Base-by-base conservation (phyloP, 2,113 vertebrate genomes). In the Tapirus terrestris region DNA sequence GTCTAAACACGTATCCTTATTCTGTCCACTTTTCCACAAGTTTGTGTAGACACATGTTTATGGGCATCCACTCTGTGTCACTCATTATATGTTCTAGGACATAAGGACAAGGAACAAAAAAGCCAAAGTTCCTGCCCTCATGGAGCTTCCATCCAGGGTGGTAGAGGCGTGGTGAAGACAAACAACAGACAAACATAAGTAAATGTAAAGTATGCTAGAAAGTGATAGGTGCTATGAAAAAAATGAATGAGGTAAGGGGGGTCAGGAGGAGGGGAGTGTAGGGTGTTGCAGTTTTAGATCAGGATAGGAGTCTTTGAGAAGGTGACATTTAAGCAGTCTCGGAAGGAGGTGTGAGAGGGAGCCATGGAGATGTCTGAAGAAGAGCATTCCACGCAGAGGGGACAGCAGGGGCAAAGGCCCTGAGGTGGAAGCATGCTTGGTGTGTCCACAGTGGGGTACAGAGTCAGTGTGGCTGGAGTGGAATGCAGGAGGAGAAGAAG, bases 391-490 rank as follows among this genome's bases (percentile, higher is more conserved):
- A 76, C 58, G 23, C 16, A 43, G 51, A 82, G 39, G 51, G 43
- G 77, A 51, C n/a, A 31, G 72, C n/a, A 61, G 68, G 45, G 33
- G 9, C 25, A 51, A 63, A 21, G 16, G 13, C 6, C 4, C 45
- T 36, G 39, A 75, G 33, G 43, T 61, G 29, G 53, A 65, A 23
- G 56, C 6, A 21, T 20, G 43, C 27, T 83, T 31, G 21, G 6
- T 36, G 5, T 72, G 27, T 16, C 29, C 61, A 21, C 1, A 1
- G 11, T 1, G 8, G 0, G 0, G 8, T 68, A 8, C 27, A 36
- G 39, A 79, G 33, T 95, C 72, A 68, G 8, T 36, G n/a, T 60
- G 63, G 29, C 14, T 70, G 67, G 85, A 81, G 58, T 16, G 1
- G 65, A 51, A 53, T 33, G 31, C 65, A 25, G 23, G 31, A 53